phyloP scores from a whole-genome alignment of 2,113 vertebrate species.

The Pristiophorus japonicus region DNA sequence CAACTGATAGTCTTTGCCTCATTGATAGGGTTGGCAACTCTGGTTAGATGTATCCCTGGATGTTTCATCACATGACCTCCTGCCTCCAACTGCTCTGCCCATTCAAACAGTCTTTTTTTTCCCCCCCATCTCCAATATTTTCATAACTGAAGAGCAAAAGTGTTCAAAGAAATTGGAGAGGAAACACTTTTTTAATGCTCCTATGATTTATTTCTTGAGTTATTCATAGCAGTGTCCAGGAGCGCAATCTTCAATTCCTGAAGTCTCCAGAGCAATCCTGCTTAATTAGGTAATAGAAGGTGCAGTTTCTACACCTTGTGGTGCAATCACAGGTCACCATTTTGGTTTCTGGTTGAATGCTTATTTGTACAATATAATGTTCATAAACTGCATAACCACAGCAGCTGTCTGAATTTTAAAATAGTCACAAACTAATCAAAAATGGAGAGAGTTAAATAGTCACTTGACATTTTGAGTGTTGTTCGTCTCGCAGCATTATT shows the following conservation, averaged over 20 bases:
- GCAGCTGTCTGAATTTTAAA: background rate
- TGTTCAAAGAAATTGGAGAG: no score
- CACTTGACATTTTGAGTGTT: background rate
- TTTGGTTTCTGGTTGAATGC: background rate
- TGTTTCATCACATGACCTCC: background rate
- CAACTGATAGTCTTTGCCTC: background rate
- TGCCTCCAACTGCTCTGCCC: background rate
- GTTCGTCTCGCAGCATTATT: background rate
- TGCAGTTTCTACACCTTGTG: no score
- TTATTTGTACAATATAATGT: no score
- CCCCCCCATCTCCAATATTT: background rate
- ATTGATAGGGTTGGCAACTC: background rate
- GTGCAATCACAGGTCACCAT: no score
- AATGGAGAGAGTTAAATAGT: background rate
- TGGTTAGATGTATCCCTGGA: no score
- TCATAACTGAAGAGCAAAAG: background rate
- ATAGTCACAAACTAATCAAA: background rate
- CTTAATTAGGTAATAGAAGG: no score
- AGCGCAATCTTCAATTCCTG: no score
- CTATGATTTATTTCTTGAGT: no score
- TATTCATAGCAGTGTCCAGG: no score
- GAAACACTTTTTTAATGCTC: no score
- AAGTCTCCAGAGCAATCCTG: no score
- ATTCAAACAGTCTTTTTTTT: background rate
- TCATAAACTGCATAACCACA: no score